Conservation (phyloP, 1,140 invertebrate species). For the Orussus abietinus region DNA sequence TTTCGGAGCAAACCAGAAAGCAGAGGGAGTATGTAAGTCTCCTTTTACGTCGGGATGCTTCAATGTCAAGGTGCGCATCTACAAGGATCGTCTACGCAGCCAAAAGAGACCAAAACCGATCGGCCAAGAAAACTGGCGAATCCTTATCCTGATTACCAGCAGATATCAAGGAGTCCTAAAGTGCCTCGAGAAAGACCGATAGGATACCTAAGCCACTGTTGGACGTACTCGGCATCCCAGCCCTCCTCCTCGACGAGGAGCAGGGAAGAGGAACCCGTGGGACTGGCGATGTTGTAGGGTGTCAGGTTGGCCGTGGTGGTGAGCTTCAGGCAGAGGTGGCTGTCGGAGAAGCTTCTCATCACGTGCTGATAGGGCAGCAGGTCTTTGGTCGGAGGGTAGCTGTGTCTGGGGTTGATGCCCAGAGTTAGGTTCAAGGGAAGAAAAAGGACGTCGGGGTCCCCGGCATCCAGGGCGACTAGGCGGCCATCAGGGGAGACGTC, state of each 20-base stretch:
- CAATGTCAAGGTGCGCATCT: too few species aligned
- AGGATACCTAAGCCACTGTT: slow-evolving; percentile 69
- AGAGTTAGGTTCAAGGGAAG: slow-evolving; percentile 65
- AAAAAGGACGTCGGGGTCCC: slow-evolving; percentile 65
- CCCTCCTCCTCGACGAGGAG: slow-evolving; percentile 56
- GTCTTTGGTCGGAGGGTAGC: slow-evolving; percentile 65
- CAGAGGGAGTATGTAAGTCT: too few species aligned
- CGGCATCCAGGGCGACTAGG: slow-evolving; percentile 53
- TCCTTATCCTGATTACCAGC: too few species aligned
- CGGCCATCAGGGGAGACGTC: slow-evolving; percentile 52
- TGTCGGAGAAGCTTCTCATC: slow-evolving; percentile 69
- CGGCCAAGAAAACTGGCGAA: too few species aligned
- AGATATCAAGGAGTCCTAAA: too few species aligned
- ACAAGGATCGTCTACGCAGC: too few species aligned
- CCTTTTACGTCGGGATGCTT: too few species aligned
- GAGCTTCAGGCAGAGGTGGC: slow-evolving; percentile 66
- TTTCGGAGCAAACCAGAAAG: too few species aligned
- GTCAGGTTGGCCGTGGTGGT: slow-evolving; percentile 51
- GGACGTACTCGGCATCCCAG: slow-evolving; percentile 70
- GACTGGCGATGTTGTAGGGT: slow-evolving; percentile 36
- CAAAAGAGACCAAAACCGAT: too few species aligned
- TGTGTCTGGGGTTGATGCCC: slow-evolving; percentile 64
- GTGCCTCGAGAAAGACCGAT: too few species aligned
- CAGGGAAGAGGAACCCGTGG: slow-evolving; percentile 34
- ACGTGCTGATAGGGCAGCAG: slow-evolving; percentile 68